Percentiles rank a stretch among this genome's conserved stretches.
Evolutionary conservation across 2,888 invertebrate species (phyloP).

Genomic region (Drosophila emarginata): DNA sequence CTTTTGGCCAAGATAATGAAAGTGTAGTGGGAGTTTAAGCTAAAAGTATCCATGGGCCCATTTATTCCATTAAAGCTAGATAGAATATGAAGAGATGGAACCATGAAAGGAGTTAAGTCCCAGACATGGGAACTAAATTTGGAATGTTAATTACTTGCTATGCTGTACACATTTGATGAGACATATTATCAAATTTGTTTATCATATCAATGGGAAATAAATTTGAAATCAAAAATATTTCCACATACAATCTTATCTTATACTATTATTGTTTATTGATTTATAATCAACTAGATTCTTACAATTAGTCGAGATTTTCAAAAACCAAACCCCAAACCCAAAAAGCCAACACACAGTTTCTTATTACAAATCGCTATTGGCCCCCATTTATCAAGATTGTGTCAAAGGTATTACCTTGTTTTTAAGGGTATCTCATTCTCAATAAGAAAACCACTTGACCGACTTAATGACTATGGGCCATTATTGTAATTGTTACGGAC

Average conservation of each 20-base stretch:
- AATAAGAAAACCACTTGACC: slow-evolving; percentile 34
- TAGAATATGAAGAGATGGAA: too few relatives aligned
- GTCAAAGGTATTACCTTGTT: slow-evolving; percentile 59
- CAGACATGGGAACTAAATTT: not conserved
- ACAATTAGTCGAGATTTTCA: slow-evolving; percentile 29
- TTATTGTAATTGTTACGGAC: slow-evolving; percentile 21
- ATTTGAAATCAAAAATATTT: not conserved
- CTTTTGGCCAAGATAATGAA: slow-evolving; percentile 43
- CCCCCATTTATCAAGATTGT: slow-evolving; percentile 71
- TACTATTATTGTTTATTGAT: slow-evolving; percentile 12
- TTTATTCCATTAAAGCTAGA: not conserved
- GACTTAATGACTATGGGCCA: slow-evolving; percentile 35
- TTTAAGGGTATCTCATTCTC: slow-evolving; percentile 20
- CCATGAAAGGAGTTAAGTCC: not conserved
- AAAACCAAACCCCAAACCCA: not conserved
- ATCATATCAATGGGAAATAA: too few relatives aligned
- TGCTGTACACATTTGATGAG: too few relatives aligned
- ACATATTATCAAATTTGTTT: not conserved
- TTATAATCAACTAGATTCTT: slow-evolving; percentile 22
- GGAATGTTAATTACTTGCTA: too few relatives aligned
- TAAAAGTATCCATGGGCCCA: not conserved
- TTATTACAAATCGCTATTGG: slow-evolving; percentile 29
- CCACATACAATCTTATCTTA: slow-evolving; percentile 24
- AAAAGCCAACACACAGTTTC: not conserved
- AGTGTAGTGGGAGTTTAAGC: slow-evolving; percentile 8